phyloP scores from a whole-genome alignment of 1,140 invertebrate genomes.

The Telenomus remus region DNA sequence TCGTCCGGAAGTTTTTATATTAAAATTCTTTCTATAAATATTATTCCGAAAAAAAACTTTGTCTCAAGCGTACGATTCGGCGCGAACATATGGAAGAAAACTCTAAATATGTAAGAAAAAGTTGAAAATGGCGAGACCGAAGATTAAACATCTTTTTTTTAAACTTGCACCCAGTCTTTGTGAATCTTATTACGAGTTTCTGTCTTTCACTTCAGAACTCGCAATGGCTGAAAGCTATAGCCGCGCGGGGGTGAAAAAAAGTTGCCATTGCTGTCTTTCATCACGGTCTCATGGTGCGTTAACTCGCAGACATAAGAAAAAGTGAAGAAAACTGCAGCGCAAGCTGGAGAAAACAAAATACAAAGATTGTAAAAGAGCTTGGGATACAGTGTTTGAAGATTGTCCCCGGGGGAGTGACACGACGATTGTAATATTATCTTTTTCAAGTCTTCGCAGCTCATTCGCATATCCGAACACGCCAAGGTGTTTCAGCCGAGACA shows the following conservation, averaged over 20 bases:
- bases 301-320: slow-evolving; percentile 30
- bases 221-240: slow-evolving; percentile 8
- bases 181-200: slow-evolving; percentile 24
- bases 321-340: slow-evolving; percentile 14
- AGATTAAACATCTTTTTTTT: slow-evolving; percentile 23
- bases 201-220: slow-evolving; percentile 28
- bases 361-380: slow-evolving; percentile 46
- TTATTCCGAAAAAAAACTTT: no score
- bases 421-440: slow-evolving; percentile 42
- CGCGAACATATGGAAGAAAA: no score
- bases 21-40: no score
- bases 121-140: not conserved
- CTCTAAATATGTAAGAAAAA: slow-evolving; percentile 3
- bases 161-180: not conserved
- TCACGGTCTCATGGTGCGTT: slow-evolving; percentile 25
- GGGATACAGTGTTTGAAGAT: slow-evolving; percentile 41
- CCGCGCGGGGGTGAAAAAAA: slow-evolving; percentile 14
- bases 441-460: slow-evolving; percentile 32
- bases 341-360: slow-evolving; percentile 38
- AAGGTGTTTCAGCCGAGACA: slow-evolving; percentile 1
- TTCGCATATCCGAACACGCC: slow-evolving; percentile 19
- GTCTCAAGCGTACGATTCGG: no score
- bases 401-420: slow-evolving; percentile 36
- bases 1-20: no score
- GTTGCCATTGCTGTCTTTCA: slow-evolving; percentile 26